Evolutionary conservation across 2,113 vertebrate genomes (phyloP), one percentile per base, ranked within the genome.

Genomic region (Eolophus roseicapilla): DNA sequence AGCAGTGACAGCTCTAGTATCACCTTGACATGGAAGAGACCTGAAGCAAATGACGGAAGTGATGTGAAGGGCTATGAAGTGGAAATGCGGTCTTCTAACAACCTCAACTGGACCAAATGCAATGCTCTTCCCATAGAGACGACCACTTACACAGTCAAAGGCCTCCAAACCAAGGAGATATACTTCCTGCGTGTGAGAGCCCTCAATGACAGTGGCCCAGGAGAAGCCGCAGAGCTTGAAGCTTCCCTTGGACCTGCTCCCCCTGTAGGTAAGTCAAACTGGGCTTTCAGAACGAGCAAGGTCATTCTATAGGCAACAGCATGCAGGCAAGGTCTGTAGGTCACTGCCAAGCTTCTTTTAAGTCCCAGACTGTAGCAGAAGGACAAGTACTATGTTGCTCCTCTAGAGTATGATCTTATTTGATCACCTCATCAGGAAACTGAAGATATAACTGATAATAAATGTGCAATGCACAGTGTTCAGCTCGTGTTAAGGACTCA

Each of bases 131-230:
- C 97, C 7, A 96, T 98, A 86, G 93, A 93, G 9, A 73, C 59
- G 47, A 98, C 91, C 76, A 88, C 85, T 75, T 98, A 98, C 96
- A 99, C 98, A 2, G 96, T 98, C 18, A 99, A 98, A 92, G 98
- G 98, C 47, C 91, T 99, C 77, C 98, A 97, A 90, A 83, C 98
- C 52, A 62, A 97, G 97, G 97, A 96, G 60, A 97, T 97, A 92
- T 99, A 99, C 95, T 97, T 98, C 90, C 93, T 99, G 28, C 98
- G 98, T 29, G 98, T 99, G 46, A 95, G 93, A 20, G 98, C 98
- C 16, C 53, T 97, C 39, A 98, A 98, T 9, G 96, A 98, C 16
- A 96, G 98, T 25, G 99, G 99, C 31, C 60, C 73, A 1, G 97
- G 99, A 25, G 90, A 97, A 55, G 92, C 98, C 4, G 60, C 93